Base-by-base conservation (phyloP, 2,797 vertebrate genomes). In the Gobio occitaniae region DNA sequence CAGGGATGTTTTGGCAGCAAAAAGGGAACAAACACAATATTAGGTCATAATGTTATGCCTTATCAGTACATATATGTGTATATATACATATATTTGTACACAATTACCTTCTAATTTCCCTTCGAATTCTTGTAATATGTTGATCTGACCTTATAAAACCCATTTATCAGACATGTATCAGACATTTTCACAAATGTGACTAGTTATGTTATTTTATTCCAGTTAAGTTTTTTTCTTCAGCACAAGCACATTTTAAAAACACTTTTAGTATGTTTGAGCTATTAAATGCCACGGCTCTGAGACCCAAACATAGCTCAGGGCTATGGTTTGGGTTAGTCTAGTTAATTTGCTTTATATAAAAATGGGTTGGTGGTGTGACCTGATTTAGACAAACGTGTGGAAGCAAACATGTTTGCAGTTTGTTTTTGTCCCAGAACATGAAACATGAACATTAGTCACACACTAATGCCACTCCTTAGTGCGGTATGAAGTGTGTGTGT, bases 401-500 rank as follows among this genome's bases (percentile, higher is more conserved):
- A 70, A 61, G 84, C 50, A 71, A 63, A 59, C 71, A 38, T 74
- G 78, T 21, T 36, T 38, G 75, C 75, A 77, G 75, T 13, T 84
- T 16, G 38, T 84, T 69, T 78, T 80, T 76, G 74, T 61, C 41
- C 3, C 38, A 75, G 83, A 68, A 82, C 83, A 77, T 75, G 77
- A 79, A 72, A 36, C 68, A 65, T 65, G 29, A 65, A 32, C 29
- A 65, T 52, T 25, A 80, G 32, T 38, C 21, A 5, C 72, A 56
- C 63, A 29, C 80, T 41, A 69, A 7, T 38, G 10, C 69, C 75
- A 72, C 76, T 86, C 69, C 86, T 86, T 78, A 48, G 54, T 75
- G 70, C 17, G 32, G 61, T 48, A 56, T 61, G 61, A 61, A 80
- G 74, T 59, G 86, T 19, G 79, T 78, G 75, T 36, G 41, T 44